Base-by-base conservation (phyloP, 2,797 vertebrate genomes). In the Manis pentadactyla region DNA sequence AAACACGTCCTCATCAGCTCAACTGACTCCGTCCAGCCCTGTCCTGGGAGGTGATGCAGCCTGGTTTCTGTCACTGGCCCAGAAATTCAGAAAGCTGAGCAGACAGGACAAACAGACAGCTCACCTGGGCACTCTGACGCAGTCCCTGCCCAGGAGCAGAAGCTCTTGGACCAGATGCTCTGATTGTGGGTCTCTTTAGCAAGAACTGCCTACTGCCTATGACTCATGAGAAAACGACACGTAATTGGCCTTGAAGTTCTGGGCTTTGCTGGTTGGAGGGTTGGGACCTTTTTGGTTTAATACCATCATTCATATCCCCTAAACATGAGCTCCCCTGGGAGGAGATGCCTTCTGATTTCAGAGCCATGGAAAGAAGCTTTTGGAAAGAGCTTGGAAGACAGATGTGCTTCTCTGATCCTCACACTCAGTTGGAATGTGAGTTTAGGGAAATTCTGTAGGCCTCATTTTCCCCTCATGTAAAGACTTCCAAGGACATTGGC, bases 171-270 rank as follows among this genome's bases (percentile, higher is more conserved):
- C 46, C 78, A 51, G 68, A 81, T 3, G 0, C 63, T 53, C 55
- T 8, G 23, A 84, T 93, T 73, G 3, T 29, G 31, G 84, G 51
- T 82, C 88, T 91, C 88, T 71, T 87, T 11, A 84, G 73, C 77
- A 87, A 96, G 89, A 95, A 91, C 84, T 75, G 87, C 85, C 85
- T 66, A 91, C 84, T 75, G 87, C 85, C 85, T 66, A 6, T 97
- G 97, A 98, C 91, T 97, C 97, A 96, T 2, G 1, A 51, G 19
- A 0, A 17, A 96, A 94, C 1, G 46, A 46, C 66, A 46, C 83
- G 42, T 92, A 92, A 96, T 97, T 96, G 95, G 93, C 63, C 73
- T 49, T 0, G 3, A 85, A 94, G 77, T 81, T 84, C 61, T 21
- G 49, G 68, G 84, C 77, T 87, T 68, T 23, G 87, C 53, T 86